A percentile compares a stretch with the other conserved stretches of the same genome.
Evolutionary conservation across 2,797 vertebrate species (phyloP).

Genomic region (Macrochelys suwanniensis): DNA sequence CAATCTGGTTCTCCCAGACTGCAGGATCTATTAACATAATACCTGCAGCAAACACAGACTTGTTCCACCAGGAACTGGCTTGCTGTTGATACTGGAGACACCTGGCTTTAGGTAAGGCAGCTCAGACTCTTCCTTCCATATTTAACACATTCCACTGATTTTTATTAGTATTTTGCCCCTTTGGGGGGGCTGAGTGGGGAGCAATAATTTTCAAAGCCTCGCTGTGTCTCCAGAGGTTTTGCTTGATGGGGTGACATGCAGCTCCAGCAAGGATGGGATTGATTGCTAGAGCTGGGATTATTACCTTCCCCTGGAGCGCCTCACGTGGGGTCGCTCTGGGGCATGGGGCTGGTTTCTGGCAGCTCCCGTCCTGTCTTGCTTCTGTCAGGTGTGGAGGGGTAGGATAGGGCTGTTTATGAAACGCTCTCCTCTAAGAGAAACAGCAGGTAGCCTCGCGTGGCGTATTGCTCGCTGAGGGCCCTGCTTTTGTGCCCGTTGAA

Average conservation of each 20-base stretch:
- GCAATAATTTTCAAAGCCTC: constrained; percentile 43
- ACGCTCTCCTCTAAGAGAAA: background rate
- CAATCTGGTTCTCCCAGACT: constrained; percentile 39
- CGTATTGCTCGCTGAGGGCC: background rate
- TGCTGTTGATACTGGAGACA: constrained; percentile 50
- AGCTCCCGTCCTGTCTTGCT: background rate
- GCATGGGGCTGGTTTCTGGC: accelerated
- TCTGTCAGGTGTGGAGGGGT: background rate
- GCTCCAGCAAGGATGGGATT: background rate
- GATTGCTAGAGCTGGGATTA: background rate
- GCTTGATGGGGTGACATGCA: constrained; percentile 48
- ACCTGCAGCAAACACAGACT: constrained; percentile 60
- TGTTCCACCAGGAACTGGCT: constrained; percentile 71
- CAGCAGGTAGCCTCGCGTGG: accelerated
- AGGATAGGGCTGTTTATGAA: background rate
- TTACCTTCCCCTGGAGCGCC: background rate
- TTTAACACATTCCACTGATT: constrained; percentile 68
- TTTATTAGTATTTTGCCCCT: constrained; percentile 57
- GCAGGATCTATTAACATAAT: constrained; percentile 19
- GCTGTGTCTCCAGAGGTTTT: constrained; percentile 37
- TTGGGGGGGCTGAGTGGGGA: constrained; percentile 31
- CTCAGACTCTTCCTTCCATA: constrained; percentile 56
- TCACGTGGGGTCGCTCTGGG: background rate
- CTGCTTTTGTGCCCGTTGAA: background rate
- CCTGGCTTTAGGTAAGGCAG: constrained; percentile 52